Base-by-base conservation (phyloP, 2,797 vertebrate species). In the Denticeps clupeoides region DNA sequence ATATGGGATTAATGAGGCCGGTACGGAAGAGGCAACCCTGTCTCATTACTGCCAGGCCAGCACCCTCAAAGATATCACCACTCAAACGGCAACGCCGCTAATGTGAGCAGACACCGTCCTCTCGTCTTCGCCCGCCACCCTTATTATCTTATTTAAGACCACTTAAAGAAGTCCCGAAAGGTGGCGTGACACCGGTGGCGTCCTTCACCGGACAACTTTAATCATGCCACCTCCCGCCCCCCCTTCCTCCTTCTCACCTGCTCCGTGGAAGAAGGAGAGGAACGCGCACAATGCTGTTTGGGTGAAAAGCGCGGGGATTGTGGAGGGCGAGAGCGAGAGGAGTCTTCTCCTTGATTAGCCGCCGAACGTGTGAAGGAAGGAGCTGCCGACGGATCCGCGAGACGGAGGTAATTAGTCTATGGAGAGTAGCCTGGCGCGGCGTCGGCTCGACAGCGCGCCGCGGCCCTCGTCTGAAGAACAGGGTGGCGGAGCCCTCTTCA, bases 1-100 rank as follows among this genome's bases (percentile, higher is more conserved):
- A 90, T 84, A 85, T 81, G 87, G 85, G 85, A 90, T 90, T 89
- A 88, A 90, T 92, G 87, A 89, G 87, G 84, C 72, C 75, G 73
- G 83, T 82, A 72, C 86, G 80, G 78, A n/a, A 81, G 87, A 86
- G 83, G 86, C 82, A 81, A 83, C 81, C 81, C 81, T 81, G 84
- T 86, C 87, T 89, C 87, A 86, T 87, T 87, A 87, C 84, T 80
- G 80, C 80, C 85, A 78, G 80, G 80, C 73, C 78, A 73, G 72
- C 75, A 77, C 71, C 80, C 82, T 80, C 76, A 81, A 82, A 87
- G 83, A 86, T 79, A 80, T 82, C 82, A 83, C 82, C 78, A 74
- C 79, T 82, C 83, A 84, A 80, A 75, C 52, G 68, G 75, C 81
- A 79, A 71, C 78, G 71, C 72, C 69, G 73, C 82, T 87, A 85